phyloP scores from a whole-genome alignment of 2,888 invertebrate genomes.

The Gastracanthus pulcherrimus region DNA sequence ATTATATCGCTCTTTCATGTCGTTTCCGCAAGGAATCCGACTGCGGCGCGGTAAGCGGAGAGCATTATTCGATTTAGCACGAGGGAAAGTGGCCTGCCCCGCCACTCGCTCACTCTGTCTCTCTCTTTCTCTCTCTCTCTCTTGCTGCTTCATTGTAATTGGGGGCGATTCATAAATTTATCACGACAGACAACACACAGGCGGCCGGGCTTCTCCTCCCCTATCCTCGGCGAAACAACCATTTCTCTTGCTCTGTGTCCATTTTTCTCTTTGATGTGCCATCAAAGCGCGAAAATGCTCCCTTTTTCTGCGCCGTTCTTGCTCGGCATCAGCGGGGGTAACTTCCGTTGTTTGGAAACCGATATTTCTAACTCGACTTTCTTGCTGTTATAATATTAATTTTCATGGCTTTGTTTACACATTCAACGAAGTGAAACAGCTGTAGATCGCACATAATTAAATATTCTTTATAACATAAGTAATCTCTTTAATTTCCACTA shows the following conservation, averaged over 20 bases:
- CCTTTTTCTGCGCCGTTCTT: slow-evolving; percentile 5
- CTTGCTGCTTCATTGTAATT: slow-evolving; percentile 48
- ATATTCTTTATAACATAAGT: not conserved
- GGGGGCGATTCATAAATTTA: slow-evolving; percentile 58
- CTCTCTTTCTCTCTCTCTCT: too few relatives aligned
- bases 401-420: not conserved
- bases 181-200: slow-evolving; percentile 51
- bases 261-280: slow-evolving; percentile 53
- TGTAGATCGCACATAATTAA: not conserved
- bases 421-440: not conserved
- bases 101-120: too few relatives aligned
- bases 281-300: slow-evolving; percentile 55
- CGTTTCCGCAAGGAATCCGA: slow-evolving; percentile 38
- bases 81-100: slow-evolving; percentile 40
- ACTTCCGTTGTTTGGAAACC: slow-evolving; percentile 3
- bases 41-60: too few relatives aligned
- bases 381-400: not conserved
- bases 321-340: too few relatives aligned
- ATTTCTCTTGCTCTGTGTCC: slow-evolving; percentile 51
- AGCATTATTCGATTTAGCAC: slow-evolving; percentile 34
- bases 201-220: slow-evolving; percentile 12
- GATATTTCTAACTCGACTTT: not conserved
- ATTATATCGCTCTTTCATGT: slow-evolving; percentile 42
- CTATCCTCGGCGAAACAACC: slow-evolving; percentile 41
- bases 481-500: too few relatives aligned